Evolutionary conservation across 2,888 invertebrate species (phyloP).

Genomic region (Notodonta dromedarius): DNA sequence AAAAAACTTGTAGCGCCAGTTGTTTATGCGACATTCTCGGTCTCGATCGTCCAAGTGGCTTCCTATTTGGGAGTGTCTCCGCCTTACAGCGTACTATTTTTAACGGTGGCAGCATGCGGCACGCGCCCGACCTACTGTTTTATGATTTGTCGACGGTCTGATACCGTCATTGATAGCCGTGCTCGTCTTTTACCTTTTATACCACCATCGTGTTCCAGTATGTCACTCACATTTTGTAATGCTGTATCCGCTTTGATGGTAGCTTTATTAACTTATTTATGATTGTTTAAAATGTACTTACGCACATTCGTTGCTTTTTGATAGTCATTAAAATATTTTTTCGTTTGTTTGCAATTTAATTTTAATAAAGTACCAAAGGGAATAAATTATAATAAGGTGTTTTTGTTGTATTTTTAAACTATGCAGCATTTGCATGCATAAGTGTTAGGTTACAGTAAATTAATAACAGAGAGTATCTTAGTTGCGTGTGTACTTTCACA

Average conservation of each 20-base stretch:
- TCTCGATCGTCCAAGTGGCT: conserved; percentile 57
- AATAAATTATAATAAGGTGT: too few relatives aligned
- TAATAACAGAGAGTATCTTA: conserved; percentile 50
- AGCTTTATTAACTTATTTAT: conserved; percentile 27
- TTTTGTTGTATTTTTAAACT: too few relatives aligned
- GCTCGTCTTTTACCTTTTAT: conserved; percentile 40
- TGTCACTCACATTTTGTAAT: conserved; percentile 25
- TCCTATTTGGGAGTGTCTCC: conserved; percentile 76
- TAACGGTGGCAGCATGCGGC: conserved; percentile 63
- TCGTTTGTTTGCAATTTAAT: too few relatives aligned
- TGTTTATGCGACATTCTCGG: conserved; percentile 45
- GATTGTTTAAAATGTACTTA: background rate
- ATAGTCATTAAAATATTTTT: background rate
- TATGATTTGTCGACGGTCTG: conserved; percentile 67
- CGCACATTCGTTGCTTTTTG: background rate
- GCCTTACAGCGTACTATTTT: conserved; percentile 65
- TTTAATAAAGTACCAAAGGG: too few relatives aligned
- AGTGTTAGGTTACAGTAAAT: conserved; percentile 50
- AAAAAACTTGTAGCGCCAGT: conserved; percentile 8
- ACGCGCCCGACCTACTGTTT: conserved; percentile 67
- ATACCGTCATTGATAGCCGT: conserved; percentile 58
- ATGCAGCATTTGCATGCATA: conserved; percentile 35
- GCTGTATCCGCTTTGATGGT: conserved; percentile 36
- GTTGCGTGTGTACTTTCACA: conserved; percentile 47
- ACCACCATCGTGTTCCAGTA: conserved; percentile 21